Conservation (phyloP, 2,113 vertebrate species). For the Neomonachus schauinslandi region DNA sequence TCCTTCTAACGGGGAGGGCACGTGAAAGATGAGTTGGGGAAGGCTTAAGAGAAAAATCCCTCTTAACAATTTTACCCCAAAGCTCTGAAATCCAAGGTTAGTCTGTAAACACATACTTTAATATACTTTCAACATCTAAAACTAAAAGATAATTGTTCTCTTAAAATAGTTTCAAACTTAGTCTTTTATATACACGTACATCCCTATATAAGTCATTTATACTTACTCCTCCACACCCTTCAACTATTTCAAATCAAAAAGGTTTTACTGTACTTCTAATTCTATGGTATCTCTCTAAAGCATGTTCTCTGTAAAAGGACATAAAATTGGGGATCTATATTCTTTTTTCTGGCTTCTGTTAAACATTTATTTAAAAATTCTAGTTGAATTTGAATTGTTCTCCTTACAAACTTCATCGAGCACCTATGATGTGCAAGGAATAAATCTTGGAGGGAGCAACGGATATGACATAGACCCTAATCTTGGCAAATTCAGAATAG, state of each 20-base stretch:
- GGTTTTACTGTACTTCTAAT: not conserved
- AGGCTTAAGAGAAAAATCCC: not conserved
- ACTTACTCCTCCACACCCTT: slow-evolving; percentile 8
- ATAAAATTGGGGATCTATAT: not conserved
- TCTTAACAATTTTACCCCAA: not conserved
- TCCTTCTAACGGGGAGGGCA: not conserved
- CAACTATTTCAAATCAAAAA: not conserved
- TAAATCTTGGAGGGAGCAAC: not conserved
- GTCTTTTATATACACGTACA: not conserved
- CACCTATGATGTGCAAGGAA: not conserved
- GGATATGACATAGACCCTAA: accelerated
- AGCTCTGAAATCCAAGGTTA: not conserved
- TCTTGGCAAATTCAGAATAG: not conserved
- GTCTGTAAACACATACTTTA: not conserved
- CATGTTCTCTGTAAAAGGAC: not conserved
- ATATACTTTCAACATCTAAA: not conserved
- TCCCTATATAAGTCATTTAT: not conserved
- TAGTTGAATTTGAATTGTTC: not conserved
- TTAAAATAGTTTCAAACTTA: slow-evolving; percentile 23
- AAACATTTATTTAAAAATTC: not conserved
- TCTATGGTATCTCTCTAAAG: not conserved
- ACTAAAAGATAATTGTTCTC: not conserved
- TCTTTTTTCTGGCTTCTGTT: not conserved
- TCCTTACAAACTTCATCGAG: not conserved
- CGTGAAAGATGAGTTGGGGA: no score